These are phyloP conservation scores for Anser cygnoides DNA, from an alignment of 2,113 vertebrate species.

Conservation along the genomic window DNA sequence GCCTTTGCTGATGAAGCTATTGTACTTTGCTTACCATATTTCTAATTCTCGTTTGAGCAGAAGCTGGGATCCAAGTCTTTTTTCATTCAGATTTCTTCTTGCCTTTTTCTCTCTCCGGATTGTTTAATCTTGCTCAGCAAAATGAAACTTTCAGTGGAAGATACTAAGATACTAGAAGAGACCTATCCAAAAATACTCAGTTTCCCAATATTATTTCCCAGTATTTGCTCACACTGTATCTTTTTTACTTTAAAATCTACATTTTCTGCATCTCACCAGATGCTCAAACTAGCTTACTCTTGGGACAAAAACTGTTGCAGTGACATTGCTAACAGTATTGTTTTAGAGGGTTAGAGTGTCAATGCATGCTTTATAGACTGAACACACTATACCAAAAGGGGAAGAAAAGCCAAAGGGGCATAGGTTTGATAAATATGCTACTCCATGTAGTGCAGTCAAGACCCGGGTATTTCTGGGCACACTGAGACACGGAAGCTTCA, in stretches of 20 bases:
- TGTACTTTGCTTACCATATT: background rate
- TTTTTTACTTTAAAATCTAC: background rate
- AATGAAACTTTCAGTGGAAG: background rate
- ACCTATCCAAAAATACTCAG: background rate
- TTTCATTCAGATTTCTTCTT: background rate
- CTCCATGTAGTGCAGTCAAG: background rate
- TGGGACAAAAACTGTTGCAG: background rate
- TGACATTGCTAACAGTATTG: background rate
- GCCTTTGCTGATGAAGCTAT: background rate
- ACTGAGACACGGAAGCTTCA: background rate
- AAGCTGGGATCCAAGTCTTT: background rate
- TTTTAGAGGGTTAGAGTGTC: background rate
- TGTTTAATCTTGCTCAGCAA: background rate
- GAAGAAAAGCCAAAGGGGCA: background rate
- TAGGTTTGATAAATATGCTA: background rate
- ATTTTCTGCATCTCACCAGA: background rate
- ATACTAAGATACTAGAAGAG: background rate
- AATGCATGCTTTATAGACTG: background rate
- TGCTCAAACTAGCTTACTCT: background rate
- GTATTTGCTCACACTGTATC: background rate
- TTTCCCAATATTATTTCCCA: background rate
- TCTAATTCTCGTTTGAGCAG: background rate
- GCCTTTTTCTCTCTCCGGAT: background rate
- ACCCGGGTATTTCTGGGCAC: background rate
- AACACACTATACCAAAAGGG: background rate